These are phyloP conservation scores for Mungos mungo DNA, from an alignment of 2,113 vertebrate genomes.

Conservation along the genomic window DNA sequence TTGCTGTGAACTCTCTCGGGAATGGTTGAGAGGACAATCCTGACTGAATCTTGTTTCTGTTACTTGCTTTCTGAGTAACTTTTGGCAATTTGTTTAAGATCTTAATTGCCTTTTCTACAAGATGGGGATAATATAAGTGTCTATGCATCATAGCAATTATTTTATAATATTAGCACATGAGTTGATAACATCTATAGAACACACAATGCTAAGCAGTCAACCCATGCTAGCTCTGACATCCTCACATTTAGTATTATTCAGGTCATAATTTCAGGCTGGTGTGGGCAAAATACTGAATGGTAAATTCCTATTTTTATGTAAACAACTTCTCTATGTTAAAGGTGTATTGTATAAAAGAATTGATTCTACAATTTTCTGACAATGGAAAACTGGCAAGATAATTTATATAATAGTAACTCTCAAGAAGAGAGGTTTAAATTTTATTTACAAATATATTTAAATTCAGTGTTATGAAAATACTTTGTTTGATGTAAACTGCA, in stretches of 20 bases:
- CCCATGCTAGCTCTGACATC: not conserved
- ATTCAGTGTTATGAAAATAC: conserved; percentile 44
- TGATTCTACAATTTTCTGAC: conserved; percentile 3
- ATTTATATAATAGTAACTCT: conserved; percentile 40
- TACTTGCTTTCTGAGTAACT: conserved; percentile 4
- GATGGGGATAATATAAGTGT: not conserved
- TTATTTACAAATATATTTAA: conserved; percentile 57
- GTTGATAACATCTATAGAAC: not conserved
- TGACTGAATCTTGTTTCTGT: not conserved
- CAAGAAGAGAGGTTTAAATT: not conserved
- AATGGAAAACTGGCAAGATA: conserved; percentile 53
- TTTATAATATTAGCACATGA: not conserved
- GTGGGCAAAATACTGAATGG: not conserved
- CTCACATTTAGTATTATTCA: not conserved
- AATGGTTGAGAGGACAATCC: not conserved
- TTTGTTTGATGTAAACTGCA: conserved; percentile 4
- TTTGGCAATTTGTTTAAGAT: not conserved
- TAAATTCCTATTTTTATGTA: not conserved
- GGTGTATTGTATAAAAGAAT: not conserved
- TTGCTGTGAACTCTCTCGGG: not conserved
- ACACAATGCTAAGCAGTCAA: not conserved
- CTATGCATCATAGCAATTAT: not conserved
- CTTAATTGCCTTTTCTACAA: not conserved
- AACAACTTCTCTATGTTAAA: not conserved
- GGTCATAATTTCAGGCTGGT: not conserved